These are phyloP conservation scores for Heptranchias perlo DNA, from an alignment of 2,113 vertebrate species.

Conservation along the genomic window DNA sequence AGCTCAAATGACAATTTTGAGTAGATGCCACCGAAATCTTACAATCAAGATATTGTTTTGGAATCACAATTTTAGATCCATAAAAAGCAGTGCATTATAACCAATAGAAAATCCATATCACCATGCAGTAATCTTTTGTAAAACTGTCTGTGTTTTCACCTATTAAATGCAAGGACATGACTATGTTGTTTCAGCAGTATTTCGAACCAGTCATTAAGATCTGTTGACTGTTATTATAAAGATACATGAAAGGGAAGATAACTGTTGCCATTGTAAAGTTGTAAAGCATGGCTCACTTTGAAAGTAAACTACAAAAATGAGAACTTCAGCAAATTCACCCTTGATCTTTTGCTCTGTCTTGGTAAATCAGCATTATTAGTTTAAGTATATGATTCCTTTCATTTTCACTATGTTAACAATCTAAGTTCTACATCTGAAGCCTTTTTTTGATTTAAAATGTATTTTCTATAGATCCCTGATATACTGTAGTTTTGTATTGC, in stretches of 20 bases:
- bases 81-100: background rate
- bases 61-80: background rate
- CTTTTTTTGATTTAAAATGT: background rate
- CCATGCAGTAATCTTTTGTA: background rate
- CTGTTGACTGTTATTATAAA: background rate
- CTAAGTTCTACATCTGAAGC: background rate
- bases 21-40: background rate
- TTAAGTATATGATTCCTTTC: background rate
- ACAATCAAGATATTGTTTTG: background rate
- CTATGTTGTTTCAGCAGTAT: background rate
- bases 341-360: background rate
- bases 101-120: background rate
- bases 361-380: background rate
- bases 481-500: background rate
- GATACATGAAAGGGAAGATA: background rate
- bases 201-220: background rate
- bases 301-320: background rate
- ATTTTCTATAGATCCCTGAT: background rate
- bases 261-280: background rate
- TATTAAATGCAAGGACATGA: background rate
- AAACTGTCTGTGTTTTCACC: background rate
- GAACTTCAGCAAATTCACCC: background rate
- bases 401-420: background rate
- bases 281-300: background rate
- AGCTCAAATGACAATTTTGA: background rate